Evolutionary conservation across 2,888 invertebrate genomes (phyloP), one percentile per base, ranked within the genome.

Genomic region (Antheraea yamamai): DNA sequence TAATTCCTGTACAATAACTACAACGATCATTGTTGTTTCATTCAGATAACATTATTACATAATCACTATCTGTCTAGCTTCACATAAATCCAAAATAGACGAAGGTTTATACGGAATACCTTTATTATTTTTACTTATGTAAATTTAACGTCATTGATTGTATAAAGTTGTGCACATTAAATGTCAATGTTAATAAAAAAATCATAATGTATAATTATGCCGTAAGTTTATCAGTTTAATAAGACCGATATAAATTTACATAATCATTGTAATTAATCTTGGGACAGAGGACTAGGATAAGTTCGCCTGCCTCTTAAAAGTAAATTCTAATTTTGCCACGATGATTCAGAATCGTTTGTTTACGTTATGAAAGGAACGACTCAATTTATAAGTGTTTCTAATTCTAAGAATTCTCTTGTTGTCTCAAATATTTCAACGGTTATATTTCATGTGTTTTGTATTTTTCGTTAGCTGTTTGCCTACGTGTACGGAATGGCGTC

Each of bases 401-500:
- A 71, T 47, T 72, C 10, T 66, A 66, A 26, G 20, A 47, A 30
- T 61, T 51, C 23, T 23, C 20, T 61, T 61, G 58, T 18, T 23
- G 39, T 7, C 47, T 58, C 52, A 55, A 26, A 52, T 52, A 39
- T 55, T 72, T 66, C 51, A 61, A 39, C 26, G n/a, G 64, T n/a
- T 73, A 55, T 39, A 66, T 20, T 51, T 70, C 72, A 52, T 68
- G 58, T 70, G 23, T 58, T 26, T 71, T 70, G 83, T 83, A 82
- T 83, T 76, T 75, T 82, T 79, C 77, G 80, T 81, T 81, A 82
- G 78, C 80, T 81, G 80, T 82, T 70, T 79, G 86, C 80, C 84
- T 85, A 86, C 88, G 88, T 89, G 89, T 85, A 84, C 83, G 80
- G 88, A 87, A 88, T 86, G 86, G 86, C 92, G 92, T 89, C 93